Base-by-base conservation (phyloP, 2,797 vertebrate genomes). In the Labeo calbasu region DNA sequence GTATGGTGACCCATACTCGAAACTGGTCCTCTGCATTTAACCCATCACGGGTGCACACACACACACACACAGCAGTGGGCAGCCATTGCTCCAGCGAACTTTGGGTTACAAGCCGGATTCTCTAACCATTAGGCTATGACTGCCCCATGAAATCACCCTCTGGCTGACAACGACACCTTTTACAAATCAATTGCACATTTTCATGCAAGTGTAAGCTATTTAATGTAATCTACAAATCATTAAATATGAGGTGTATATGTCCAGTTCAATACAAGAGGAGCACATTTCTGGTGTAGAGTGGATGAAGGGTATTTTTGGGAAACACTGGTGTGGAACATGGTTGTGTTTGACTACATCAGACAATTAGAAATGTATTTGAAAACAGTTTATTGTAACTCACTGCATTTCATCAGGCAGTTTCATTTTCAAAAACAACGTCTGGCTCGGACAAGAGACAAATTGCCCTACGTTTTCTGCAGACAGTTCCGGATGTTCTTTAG, bases 341-440 rank as follows among this genome's bases (percentile, higher is more conserved):
- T 55, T 36, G 21, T 36, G 50, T 55, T 14, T 75, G 12, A 75
- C 28, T 21, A 75, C 51, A 40, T 36, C 72, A 50, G 40, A 71
- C 40, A 32, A 61, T 28, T 3, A 17, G 17, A 15, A 17, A 32
- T 7, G 1, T 36, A 51, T 32, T 25, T 61, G 40, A 75, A 51
- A 75, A 40, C 12, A 12, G 21, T 82, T 82, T 82, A 75, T 82
- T 82, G 55, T 63, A 14, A 65, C 19, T 72, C 12, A 71, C 69
- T 36, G 46, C 48, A 36, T 82, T 61, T 72, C 50, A 32, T 75
- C 70, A 65, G 48, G 57, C 28, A 82, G 57, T 65, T 81, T 32
- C 6, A 81, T 71, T 28, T 48, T 61, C 53, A 28, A 81, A 81
- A 72, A 82, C 43, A 50, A 36, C 36, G 13, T 72, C 40, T 48